Conservation (phyloP, 2,113 vertebrate genomes). For the Campylomormyrus numenius region DNA sequence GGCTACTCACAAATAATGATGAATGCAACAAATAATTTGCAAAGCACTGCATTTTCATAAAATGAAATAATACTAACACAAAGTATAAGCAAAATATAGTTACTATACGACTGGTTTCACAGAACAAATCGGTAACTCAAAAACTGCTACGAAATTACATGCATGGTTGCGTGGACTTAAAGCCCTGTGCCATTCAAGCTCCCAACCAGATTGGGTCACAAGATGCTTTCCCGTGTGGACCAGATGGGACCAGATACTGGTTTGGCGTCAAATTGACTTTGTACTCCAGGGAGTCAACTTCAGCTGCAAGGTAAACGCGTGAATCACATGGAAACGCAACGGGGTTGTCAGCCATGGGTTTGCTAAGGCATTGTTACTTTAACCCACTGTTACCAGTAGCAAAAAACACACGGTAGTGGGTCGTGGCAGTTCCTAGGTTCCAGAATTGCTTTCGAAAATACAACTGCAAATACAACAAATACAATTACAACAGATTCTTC, state of each 20-base stretch:
- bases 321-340: not conserved
- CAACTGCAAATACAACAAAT: not conserved
- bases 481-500: not conserved
- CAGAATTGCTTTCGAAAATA: not conserved
- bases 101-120: conserved; percentile 10
- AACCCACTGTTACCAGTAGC: not conserved
- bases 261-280: conserved; percentile 10
- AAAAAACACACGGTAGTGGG: not conserved
- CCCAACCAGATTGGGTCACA: conserved; percentile 4
- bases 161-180: not conserved
- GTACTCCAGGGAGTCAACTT: conserved; percentile 9
- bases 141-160: conserved; percentile 10
- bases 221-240: conserved; percentile 12
- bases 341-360: not conserved
- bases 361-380: not conserved
- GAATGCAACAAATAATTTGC: not conserved
- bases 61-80: not conserved
- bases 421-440: not conserved
- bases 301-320: not conserved
- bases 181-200: not conserved
- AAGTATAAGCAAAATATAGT: not conserved
- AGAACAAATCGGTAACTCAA: conserved; percentile 4
- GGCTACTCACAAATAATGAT: not conserved
- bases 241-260: conserved; percentile 13
- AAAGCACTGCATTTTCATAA: not conserved